Conservation (phyloP, 2,888 invertebrate genomes). For the Arctia plantaginis region DNA sequence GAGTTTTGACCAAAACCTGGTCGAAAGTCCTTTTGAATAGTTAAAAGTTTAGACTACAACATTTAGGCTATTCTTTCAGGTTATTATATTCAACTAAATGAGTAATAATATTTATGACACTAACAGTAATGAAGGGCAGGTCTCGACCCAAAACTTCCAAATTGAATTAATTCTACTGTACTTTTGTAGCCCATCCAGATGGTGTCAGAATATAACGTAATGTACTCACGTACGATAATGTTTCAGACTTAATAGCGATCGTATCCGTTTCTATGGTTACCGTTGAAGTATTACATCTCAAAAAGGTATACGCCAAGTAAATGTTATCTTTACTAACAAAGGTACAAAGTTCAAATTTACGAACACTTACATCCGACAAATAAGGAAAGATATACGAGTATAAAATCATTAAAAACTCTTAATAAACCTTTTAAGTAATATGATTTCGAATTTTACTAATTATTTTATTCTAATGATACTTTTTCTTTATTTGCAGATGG, state of each 20-base stretch:
- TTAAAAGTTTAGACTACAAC: no score
- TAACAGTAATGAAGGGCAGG: conserved; percentile 29
- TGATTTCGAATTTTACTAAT: no score
- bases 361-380: not conserved
- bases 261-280: conserved; percentile 66
- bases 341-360: conserved; percentile 22
- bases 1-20: no score
- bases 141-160: conserved; percentile 30
- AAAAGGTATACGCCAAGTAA: conserved; percentile 27
- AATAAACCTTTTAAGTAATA: not conserved
- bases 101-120: conserved; percentile 22
- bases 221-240: conserved; percentile 63
- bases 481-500: conserved; percentile 74
- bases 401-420: not conserved
- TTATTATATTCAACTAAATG: not conserved
- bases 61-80: no score
- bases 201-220: conserved; percentile 56
- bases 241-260: conserved; percentile 65
- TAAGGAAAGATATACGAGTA: not conserved
- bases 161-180: conserved; percentile 29
- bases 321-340: conserved; percentile 17
- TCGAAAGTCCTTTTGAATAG: no score
- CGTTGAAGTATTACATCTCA: conserved; percentile 28
- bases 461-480: not conserved
- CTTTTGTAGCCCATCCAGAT: conserved; percentile 56